Conservation (phyloP, 2,113 vertebrate genomes). For the pig (Sus scrofa) region DNA sequence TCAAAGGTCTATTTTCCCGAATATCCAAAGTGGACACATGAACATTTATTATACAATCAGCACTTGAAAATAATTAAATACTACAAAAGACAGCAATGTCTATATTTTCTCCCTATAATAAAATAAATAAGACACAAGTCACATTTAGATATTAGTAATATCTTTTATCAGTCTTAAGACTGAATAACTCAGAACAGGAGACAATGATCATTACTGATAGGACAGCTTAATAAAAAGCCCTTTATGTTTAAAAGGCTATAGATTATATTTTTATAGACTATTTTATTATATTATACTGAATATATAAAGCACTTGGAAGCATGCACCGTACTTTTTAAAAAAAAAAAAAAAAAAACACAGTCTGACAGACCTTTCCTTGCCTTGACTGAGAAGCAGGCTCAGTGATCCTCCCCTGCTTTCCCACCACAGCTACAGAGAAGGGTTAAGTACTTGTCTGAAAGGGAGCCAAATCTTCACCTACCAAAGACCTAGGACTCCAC, state of each 20-base stretch:
- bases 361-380: background rate
- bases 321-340: background rate
- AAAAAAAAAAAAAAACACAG: background rate
- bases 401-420: background rate
- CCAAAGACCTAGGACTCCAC: background rate
- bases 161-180: background rate
- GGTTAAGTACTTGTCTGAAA: background rate
- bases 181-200: background rate
- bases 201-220: background rate
- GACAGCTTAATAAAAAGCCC: background rate
- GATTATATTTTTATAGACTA: background rate
- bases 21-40: background rate
- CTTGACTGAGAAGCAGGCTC: background rate
- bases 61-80: conserved; percentile 14
- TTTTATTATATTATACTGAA: background rate
- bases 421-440: background rate
- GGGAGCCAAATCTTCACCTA: background rate
- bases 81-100: background rate
- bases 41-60: background rate
- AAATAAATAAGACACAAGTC: background rate
- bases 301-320: background rate
- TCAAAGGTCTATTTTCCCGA: conserved; percentile 1
- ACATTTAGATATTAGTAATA: background rate
- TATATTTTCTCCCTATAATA: background rate
- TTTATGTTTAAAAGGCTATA: background rate